Evolutionary conservation across 2,888 invertebrate genomes (phyloP), one percentile per base, ranked within the genome.

Genomic region (Mechanitis messenoides): DNA sequence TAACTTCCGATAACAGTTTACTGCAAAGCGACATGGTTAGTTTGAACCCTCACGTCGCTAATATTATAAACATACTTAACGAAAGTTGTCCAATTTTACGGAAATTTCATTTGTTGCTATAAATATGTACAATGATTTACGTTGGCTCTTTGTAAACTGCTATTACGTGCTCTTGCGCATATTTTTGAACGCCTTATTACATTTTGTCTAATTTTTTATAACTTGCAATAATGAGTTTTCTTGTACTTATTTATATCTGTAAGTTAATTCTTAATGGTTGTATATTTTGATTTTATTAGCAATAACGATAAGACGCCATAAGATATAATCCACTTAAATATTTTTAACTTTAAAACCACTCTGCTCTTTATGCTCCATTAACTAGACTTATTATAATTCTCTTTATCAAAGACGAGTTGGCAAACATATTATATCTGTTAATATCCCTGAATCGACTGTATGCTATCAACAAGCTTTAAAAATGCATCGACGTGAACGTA

Each of bases 51-150:
- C 85, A 84, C 86, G 77, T 85, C 81, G 83, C 85, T 84, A 87
- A 87, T 87, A 85, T 85, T 83, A 84, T 87, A 85, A 65, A 63
- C 61, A 84, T 84, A 82, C 79, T 77, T 79, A 78, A 79, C 74
- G 74, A 83, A 81, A 84, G 78, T 77, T 78, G 80, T 85, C 81
- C 82, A 89, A 89, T 90, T 90, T 89, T 87, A 83, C 89, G 89
- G 87, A 88, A 86, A 85, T 88, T 87, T 87, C 81, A 86, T 82
- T 78, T 78, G 75, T 75, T 77, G 78, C 83, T 74, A 80, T 87
- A 85, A 88, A 84, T 72, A 74, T 61, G 28, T 50, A 1, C 28
- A 50, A 31, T 50, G 28, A 11, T 31, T 31, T 50, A 31, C 28
- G 31, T 28, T 20, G 20, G 20, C 20, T 20, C 20, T 20, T 20